Base-by-base conservation (phyloP, 2,797 vertebrate genomes). In the Mastacembelus armatus region DNA sequence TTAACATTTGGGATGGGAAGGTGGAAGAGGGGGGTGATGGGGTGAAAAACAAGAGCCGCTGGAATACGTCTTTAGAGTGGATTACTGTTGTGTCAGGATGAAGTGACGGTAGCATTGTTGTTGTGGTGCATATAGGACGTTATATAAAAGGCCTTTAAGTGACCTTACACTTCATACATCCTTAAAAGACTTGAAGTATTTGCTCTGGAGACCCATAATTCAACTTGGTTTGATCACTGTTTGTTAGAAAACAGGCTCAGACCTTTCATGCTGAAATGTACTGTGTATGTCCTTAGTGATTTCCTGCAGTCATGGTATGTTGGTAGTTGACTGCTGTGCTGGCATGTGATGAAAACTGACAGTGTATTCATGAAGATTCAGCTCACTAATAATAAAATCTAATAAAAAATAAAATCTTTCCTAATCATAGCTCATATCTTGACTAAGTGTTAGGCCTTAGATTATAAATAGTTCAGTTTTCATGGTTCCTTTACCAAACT, bases 81-180 rank as follows among this genome's bases (percentile, higher is more conserved):
- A 82, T 87, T 81, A 76, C 56, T 68, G 74, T 66, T 73, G 71
- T 61, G 80, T 85, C 81, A 71, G 78, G 68, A 52, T 71, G 27
- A 74, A 76, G 73, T 68, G 79, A 62, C 2, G 47, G 39, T 18
- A 66, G 65, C 29, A 39, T 69, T 78, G 77, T 82, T 81, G 75
- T 67, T 74, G 55, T 66, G 47, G 48, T 81, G 39, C 27, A 38
- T 43, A 10, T 62, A 12, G 44, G 30, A 39, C 44, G 4, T 38
- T 39, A 12, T 29, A 27, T 48, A 27, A 43, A 72, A 50, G 22
- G 44, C 14, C 26, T 47, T 18, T 14, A 54, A 65, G 11, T 38
- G 35, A 38, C 48, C 32, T 32, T 33, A 16, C 36, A 30, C 27
- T 63, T 49, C 8, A 44, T 59, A 47, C 10, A 33, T 24, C 15